Percentiles rank a stretch among this genome's conserved stretches.
phyloP scores from a whole-genome alignment of 2,888 invertebrate species.

The Spodoptera exigua region DNA sequence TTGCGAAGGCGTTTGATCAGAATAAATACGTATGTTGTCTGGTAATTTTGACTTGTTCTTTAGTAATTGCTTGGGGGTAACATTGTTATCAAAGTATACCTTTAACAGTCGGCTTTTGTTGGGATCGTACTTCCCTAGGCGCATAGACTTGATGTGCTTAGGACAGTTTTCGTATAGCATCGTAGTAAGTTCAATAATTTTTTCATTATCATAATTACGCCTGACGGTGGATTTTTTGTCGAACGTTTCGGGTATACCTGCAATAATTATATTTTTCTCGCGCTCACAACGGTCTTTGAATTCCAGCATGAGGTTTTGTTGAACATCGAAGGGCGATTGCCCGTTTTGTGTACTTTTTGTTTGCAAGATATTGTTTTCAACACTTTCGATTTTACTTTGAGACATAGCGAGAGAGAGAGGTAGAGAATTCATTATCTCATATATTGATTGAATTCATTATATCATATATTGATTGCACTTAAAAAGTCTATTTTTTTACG shows the following conservation, averaged over 20 bases:
- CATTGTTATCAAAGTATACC: constrained; percentile 36
- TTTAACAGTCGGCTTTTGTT: constrained; percentile 48
- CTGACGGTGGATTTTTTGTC: constrained; percentile 25
- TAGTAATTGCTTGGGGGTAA: constrained; percentile 34
- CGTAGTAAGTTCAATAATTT: constrained; percentile 26
- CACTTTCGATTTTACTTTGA: background rate
- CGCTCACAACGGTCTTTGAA: constrained; percentile 49
- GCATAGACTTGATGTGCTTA: constrained; percentile 39
- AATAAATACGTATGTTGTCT: constrained; percentile 42
- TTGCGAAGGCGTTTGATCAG: constrained; percentile 56
- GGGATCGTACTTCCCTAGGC: constrained; percentile 49
- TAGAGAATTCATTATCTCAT: no score
- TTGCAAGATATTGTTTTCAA: background rate
- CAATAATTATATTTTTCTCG: constrained; percentile 54
- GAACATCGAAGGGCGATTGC: background rate
- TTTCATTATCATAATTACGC: constrained; percentile 30
- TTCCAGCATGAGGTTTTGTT: constrained; percentile 43
- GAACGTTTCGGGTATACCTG: constrained; percentile 44
- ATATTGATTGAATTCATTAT: background rate
- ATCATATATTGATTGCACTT: background rate
- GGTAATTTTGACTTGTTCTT: constrained; percentile 43
- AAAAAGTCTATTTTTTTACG: background rate
- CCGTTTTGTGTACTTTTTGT: background rate
- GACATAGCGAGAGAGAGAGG: no score
- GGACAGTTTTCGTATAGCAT: constrained; percentile 25